Conservation (phyloP, 2,113 vertebrate species). For the Platichthys stellatus region DNA sequence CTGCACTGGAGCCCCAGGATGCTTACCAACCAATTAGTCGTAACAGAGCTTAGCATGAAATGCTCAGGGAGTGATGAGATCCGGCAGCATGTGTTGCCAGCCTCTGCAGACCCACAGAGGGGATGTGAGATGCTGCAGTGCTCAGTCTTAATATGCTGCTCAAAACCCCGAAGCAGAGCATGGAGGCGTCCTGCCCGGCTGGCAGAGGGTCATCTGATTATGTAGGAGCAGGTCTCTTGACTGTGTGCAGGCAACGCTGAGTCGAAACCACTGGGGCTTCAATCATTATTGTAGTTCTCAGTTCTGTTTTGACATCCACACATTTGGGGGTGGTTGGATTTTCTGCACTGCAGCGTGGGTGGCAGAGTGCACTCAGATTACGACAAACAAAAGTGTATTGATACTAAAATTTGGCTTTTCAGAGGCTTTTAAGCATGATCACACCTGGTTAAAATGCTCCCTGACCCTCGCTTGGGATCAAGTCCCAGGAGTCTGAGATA, state of each 20-base stretch:
- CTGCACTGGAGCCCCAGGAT: conserved; percentile 51
- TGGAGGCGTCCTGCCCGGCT: conserved; percentile 51
- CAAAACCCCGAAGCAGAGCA: conserved; percentile 46
- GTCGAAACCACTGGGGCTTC: conserved; percentile 41
- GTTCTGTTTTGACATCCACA: conserved; percentile 55
- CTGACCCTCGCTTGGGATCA: conserved; percentile 11
- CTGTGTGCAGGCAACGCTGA: conserved; percentile 44
- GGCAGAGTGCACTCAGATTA: not conserved
- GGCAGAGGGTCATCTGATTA: conserved; percentile 59
- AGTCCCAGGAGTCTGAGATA: not conserved
- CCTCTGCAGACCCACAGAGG: conserved; percentile 24
- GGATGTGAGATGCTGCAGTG: conserved; percentile 31
- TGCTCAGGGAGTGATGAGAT: conserved; percentile 53
- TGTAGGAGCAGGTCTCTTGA: conserved; percentile 60
- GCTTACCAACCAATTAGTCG: conserved; percentile 77
- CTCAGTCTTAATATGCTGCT: conserved; percentile 43
- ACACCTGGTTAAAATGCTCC: not conserved
- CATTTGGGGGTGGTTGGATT: conserved; percentile 43
- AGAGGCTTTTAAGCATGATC: conserved; percentile 3
- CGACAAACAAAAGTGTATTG: not conserved
- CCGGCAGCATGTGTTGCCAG: conserved; percentile 18
- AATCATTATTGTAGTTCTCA: conserved; percentile 42
- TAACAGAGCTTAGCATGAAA: conserved; percentile 65
- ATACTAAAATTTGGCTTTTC: not conserved
- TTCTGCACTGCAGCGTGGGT: conserved; percentile 37